These are phyloP conservation scores for Bambusicola thoracicus DNA, from an alignment of 2,113 vertebrate species.

Conservation along the genomic window DNA sequence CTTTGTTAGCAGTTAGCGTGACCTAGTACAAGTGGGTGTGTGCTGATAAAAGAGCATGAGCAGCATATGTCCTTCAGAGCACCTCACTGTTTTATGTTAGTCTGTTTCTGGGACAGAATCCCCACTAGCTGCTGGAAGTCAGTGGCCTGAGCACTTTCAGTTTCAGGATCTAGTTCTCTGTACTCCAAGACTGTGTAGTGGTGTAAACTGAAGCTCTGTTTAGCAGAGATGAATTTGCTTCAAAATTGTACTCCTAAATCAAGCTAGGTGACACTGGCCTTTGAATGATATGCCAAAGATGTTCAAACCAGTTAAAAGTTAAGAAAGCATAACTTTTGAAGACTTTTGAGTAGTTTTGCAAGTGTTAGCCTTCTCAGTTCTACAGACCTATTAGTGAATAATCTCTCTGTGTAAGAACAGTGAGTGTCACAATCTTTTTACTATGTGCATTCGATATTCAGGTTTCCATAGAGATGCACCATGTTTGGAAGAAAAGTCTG, in stretches of 20 bases:
- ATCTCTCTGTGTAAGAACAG: neutral
- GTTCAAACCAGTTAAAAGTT: neutral
- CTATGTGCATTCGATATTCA: neutral
- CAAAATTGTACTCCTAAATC: neutral
- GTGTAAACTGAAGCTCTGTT: neutral
- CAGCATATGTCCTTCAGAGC: neutral
- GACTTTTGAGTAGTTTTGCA: neutral
- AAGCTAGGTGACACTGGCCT: neutral
- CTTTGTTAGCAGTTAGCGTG: fast-evolving
- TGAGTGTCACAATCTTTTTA: neutral
- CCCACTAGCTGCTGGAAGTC: neutral
- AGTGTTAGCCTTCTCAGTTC: neutral
- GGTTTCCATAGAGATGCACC: neutral
- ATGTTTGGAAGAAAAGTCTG: neutral
- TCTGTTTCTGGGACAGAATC: neutral
- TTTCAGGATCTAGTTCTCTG: neutral
- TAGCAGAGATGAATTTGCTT: neutral
- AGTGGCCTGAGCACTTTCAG: neutral
- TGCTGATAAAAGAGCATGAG: fast-evolving
- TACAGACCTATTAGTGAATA: neutral
- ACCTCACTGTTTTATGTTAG: neutral
- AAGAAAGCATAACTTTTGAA: neutral
- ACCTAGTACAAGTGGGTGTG: neutral
- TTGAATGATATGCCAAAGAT: neutral
- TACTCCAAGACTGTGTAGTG: neutral